Percentiles rank a stretch among this genome's conserved stretches.
Conservation (phyloP, 2,888 invertebrate species). For the Euphydryas editha region DNA sequence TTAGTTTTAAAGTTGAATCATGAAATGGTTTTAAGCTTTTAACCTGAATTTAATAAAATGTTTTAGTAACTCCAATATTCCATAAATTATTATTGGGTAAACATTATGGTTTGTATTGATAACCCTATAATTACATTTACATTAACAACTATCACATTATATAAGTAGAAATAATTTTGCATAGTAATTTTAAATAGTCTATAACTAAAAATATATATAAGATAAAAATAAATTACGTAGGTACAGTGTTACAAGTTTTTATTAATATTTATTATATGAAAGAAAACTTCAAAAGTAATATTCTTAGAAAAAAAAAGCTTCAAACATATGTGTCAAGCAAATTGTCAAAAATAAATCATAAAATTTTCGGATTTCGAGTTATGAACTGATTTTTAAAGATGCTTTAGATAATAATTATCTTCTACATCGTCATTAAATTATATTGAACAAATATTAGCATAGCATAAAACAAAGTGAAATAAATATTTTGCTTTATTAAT, state of each 20-base stretch:
- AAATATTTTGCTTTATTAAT: slow-evolving; percentile 4
- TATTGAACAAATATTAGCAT: slow-evolving; percentile 13
- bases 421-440: not conserved
- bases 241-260: too few relatives aligned
- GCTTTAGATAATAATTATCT: not conserved
- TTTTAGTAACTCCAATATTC: too few relatives aligned
- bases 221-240: too few relatives aligned
- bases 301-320: slow-evolving; percentile 14
- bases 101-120: too few relatives aligned
- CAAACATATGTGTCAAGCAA: slow-evolving; percentile 51
- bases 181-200: too few relatives aligned
- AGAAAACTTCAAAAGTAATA: not conserved
- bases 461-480: not conserved
- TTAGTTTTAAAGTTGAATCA: slow-evolving; percentile 25
- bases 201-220: too few relatives aligned
- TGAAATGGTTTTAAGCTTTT: not conserved
- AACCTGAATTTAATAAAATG: not conserved
- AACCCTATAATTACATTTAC: too few relatives aligned
- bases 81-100: too few relatives aligned
- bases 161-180: too few relatives aligned
- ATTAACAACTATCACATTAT: too few relatives aligned
- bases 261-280: too few relatives aligned
- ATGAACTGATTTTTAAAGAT: not conserved
- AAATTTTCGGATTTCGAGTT: slow-evolving; percentile 28
- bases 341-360: slow-evolving; percentile 50